Percentiles rank a stretch among this genome's conserved stretches.
phyloP scores from a whole-genome alignment of 2,797 vertebrate genomes.

The Hirundo rustica region DNA sequence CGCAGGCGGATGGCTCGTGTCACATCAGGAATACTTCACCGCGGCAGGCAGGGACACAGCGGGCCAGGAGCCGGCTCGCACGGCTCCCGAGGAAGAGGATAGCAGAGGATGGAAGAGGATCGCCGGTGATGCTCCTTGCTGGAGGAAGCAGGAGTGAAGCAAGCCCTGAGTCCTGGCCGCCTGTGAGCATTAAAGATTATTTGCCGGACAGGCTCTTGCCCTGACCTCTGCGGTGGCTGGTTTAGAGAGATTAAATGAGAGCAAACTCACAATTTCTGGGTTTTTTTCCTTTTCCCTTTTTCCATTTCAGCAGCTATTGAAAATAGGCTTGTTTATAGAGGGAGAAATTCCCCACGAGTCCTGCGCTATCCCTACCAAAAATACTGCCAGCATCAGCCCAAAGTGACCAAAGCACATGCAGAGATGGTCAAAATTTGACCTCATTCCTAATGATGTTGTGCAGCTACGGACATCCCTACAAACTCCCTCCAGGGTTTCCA shows the following conservation, averaged over 20 bases:
- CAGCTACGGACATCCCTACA: fast-evolving
- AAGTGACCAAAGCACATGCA: background rate
- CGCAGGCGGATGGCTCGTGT: background rate
- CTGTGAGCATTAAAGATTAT: background rate
- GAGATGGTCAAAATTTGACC: background rate
- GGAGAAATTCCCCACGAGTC: background rate
- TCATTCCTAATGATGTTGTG: background rate
- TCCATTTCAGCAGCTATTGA: background rate
- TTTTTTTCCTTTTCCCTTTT: fast-evolving
- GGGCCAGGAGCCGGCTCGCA: background rate
- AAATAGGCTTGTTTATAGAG: background rate
- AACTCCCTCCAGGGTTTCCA: background rate
- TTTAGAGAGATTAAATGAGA: constrained; percentile 1
- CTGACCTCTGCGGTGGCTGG: background rate
- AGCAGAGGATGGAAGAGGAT: no score
- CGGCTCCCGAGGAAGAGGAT: background rate
- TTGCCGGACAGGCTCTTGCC: background rate
- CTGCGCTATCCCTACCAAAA: background rate
- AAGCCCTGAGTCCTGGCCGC: background rate
- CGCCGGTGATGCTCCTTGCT: background rate
- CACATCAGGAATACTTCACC: background rate
- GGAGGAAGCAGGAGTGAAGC: background rate
- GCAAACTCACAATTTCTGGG: background rate
- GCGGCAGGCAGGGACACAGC: fast-evolving
- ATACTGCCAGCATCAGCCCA: background rate